Conservation (phyloP, 2,113 vertebrate genomes). For the Onychorhynchus coronatus region DNA sequence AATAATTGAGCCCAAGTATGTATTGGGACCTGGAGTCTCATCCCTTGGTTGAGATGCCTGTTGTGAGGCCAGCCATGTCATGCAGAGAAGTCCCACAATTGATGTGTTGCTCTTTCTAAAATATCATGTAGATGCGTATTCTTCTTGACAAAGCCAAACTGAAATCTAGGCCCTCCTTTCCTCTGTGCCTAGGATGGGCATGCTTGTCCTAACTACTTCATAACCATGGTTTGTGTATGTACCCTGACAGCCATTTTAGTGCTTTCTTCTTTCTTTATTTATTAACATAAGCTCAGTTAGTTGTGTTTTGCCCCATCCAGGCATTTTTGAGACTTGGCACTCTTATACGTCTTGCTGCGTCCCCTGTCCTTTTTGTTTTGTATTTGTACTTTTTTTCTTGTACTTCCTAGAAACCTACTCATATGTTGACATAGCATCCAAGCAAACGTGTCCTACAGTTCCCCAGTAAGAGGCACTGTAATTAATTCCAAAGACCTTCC, state of each 20-base stretch:
- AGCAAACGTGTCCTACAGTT: background rate
- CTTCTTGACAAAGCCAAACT: background rate
- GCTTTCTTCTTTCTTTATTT: background rate
- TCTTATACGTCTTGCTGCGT: background rate
- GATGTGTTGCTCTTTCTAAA: background rate
- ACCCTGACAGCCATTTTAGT: background rate
- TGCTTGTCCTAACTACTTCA: background rate
- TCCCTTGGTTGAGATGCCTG: rapidly evolving
- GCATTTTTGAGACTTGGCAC: background rate
- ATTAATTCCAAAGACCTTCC: constrained; percentile 35
- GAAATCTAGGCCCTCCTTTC: background rate
- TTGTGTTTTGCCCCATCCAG: background rate
- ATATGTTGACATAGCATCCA: background rate
- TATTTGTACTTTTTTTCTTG: background rate
- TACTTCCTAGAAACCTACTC: constrained; percentile 10
- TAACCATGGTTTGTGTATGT: background rate
- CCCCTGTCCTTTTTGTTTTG: background rate
- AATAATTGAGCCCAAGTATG: background rate
- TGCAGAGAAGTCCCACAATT: background rate
- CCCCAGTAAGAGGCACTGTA: background rate
- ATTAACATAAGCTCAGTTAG: background rate
- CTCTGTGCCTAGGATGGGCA: background rate
- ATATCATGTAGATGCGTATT: background rate
- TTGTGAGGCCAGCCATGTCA: background rate
- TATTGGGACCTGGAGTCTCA: background rate